Base-by-base conservation (phyloP, 2,113 vertebrate genomes). In the Microtus ochrogaster region DNA sequence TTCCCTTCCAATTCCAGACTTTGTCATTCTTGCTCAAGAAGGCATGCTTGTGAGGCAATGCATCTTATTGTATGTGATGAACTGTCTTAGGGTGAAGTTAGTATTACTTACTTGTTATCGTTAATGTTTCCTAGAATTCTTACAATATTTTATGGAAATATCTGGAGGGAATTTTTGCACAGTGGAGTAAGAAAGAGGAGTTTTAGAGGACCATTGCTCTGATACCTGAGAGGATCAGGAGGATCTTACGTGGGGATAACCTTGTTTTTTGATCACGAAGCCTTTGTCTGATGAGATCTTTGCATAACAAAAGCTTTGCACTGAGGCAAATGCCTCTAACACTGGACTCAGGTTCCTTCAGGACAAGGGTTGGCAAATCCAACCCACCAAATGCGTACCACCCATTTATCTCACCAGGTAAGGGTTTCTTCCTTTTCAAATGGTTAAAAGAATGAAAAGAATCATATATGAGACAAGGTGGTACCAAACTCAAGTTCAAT, bases 371-470 rank as follows among this genome's bases (percentile, higher is more conserved):
- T 94, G 68, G 65, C 49, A 79, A 19, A 41, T 72, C 47, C 0
- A 0, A 28, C 33, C 5, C 17, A 39, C 22, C 19, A 63, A 2
- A 16, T 2, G 5, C 49, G 63, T 70, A 12, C 22, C 70, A 30
- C 44, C 28, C 76, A 5, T 70, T 91, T 95, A 68, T 72, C 22
- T 78, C 33, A 4, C 78, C 33, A 52, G 82, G 14, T 73, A 41
- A 85, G 66, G n/a, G 72, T 1, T 94, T 92, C 88, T 88, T 63
- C n/a, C 87, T 68, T 95, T 96, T 92, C 79, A 16, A 91, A 88
- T 61, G 21, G 36, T 95, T n/a, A 74, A 91, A 96, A 91, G 90
- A 66, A 68, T 52, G 36, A n/a, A 70, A 89, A 87, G 52, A 39
- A 44, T 26, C 81, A 91, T 79, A 68, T 58, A 26, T 82, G 47